These are phyloP conservation scores for Daboia siamensis DNA, from an alignment of 2,113 vertebrate genomes.

Conservation along the genomic window DNA sequence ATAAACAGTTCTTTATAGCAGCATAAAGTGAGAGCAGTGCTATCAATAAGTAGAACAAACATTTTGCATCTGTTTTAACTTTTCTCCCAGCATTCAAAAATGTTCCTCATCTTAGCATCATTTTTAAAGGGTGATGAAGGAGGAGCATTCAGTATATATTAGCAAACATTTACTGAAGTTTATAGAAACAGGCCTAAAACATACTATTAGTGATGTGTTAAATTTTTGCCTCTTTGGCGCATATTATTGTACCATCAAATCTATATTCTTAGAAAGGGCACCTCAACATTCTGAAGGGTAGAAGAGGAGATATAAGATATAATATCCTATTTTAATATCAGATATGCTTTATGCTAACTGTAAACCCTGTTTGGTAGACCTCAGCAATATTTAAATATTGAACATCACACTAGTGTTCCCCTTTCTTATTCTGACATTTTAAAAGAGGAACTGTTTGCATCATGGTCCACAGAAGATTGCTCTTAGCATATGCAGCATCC, in stretches of 20 bases:
- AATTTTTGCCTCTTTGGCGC: neutral
- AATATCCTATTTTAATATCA: neutral
- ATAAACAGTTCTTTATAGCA: neutral
- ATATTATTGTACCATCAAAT: neutral
- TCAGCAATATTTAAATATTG: neutral
- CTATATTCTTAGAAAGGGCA: neutral
- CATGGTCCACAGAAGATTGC: neutral
- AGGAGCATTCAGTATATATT: neutral
- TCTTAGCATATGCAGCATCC: accelerated
- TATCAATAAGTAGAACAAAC: neutral
- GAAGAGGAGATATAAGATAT: neutral
- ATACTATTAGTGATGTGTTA: neutral
- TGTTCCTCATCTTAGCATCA: neutral
- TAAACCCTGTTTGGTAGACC: neutral
- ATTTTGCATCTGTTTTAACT: neutral
- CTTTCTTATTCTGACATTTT: neutral
- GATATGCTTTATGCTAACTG: neutral
- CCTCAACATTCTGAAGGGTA: neutral
- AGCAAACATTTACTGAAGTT: neutral
- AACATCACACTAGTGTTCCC: neutral
- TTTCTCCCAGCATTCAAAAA: neutral
- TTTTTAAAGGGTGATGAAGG: neutral
- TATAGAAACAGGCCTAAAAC: neutral
- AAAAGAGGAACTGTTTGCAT: neutral
- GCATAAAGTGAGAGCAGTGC: neutral